phyloP scores from a whole-genome alignment of 37 sponge, comb jelly and placozoan species.

The Theonella swinhoei region DNA sequence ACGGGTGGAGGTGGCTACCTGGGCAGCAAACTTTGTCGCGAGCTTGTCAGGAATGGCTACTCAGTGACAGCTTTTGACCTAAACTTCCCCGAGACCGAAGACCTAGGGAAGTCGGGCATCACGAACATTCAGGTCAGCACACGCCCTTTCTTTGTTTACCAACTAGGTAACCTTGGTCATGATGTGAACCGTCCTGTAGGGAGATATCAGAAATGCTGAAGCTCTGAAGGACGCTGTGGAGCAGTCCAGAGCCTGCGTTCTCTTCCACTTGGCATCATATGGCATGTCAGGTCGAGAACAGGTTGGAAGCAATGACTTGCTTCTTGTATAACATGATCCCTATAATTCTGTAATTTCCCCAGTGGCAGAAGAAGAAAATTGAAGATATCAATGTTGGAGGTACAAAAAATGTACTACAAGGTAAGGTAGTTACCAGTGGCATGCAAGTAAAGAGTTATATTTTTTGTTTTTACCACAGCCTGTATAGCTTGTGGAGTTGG shows the following conservation, averaged over 20 bases:
- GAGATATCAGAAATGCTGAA: slow-evolving; percentile 47
- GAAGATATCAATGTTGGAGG: slow-evolving; percentile 76
- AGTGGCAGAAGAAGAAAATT: slow-evolving; percentile 62
- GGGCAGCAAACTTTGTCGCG: slow-evolving; percentile 28
- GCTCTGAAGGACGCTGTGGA: slow-evolving; percentile 15
- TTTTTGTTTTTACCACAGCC: slow-evolving; percentile 23
- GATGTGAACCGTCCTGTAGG: slow-evolving; percentile 25
- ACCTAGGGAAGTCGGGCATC: neutral
- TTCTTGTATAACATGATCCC: too few species aligned
- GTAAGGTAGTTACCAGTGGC: too few species aligned
- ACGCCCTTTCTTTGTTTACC: too few species aligned
- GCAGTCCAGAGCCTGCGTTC: slow-evolving; percentile 24
- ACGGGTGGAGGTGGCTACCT: slow-evolving; percentile 85
- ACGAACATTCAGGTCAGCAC: too few species aligned
- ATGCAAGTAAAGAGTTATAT: neutral
- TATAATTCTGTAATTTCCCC: too few species aligned
- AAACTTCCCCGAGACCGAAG: slow-evolving; percentile 11
- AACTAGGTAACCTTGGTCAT: too few species aligned
- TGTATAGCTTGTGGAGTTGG: slow-evolving; percentile 47
- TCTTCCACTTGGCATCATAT: slow-evolving; percentile 82
- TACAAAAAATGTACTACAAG: slow-evolving; percentile 70
- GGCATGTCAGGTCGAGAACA: slow-evolving; percentile 84
- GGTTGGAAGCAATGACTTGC: too few species aligned
- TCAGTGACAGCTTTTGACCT: slow-evolving; percentile 56
- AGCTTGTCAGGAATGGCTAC: slow-evolving; percentile 43